A percentile compares a stretch with the other conserved stretches of the same genome.
phyloP scores from a whole-genome alignment of 1,140 invertebrate species.

The Araneus ventricosus region DNA sequence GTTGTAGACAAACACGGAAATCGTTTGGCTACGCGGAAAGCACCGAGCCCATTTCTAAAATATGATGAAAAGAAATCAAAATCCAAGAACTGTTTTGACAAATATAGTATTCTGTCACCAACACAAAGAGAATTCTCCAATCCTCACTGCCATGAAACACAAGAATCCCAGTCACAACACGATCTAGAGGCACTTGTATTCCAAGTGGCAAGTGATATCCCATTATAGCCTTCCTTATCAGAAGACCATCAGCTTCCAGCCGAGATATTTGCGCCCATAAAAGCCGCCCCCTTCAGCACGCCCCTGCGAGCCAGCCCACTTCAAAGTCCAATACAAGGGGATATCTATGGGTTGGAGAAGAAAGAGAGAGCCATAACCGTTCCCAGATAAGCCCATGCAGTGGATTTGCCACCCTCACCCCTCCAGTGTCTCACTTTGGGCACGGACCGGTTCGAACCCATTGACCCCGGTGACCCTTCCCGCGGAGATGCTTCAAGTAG shows the following conservation, averaged over 20 bases:
- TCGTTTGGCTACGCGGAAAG: too few species aligned
- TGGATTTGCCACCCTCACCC: background rate
- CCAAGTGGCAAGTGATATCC: background rate
- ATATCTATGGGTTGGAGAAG: background rate
- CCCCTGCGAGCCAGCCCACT: background rate
- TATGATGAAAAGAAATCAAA: too few species aligned
- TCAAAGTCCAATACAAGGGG: background rate
- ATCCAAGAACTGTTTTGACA: too few species aligned
- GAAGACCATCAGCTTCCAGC: background rate
- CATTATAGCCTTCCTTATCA: background rate
- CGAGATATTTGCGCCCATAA: background rate
- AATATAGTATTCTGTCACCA: too few species aligned
- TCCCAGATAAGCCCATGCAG: background rate
- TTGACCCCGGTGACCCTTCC: conserved; percentile 52
- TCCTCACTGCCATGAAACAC: background rate
- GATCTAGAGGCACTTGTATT: background rate
- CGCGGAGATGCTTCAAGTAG: background rate
- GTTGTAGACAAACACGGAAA: too few species aligned
- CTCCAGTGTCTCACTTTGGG: conserved; percentile 12
- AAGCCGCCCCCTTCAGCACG: background rate
- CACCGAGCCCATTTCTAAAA: too few species aligned
- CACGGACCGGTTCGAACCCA: conserved; percentile 46
- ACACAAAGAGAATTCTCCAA: background rate
- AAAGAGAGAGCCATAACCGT: conserved; percentile 15
- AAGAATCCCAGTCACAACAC: background rate